Base-by-base conservation (phyloP, 1,140 invertebrate species). In the Solen grandis region DNA sequence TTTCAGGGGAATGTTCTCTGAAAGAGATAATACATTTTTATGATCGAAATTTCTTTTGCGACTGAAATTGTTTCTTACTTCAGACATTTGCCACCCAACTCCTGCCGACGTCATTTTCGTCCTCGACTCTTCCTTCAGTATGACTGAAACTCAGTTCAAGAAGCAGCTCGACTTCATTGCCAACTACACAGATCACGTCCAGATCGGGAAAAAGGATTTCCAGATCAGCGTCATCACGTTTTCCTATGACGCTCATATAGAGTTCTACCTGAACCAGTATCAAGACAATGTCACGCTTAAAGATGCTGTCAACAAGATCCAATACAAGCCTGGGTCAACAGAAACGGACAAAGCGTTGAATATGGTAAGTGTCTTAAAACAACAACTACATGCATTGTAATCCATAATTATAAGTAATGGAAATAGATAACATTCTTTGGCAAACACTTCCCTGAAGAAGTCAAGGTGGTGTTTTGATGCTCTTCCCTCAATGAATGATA, bases 161-260 rank as follows among this genome's bases (percentile, higher is more conserved):
- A 70, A 69, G 54, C 54, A 79, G 29, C 19, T 81, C 1, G 69
- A 62, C n/a, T 81, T 81, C 33, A 54, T 81, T 14, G 33, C 31
- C 35, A 52, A 69, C 29, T 74, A 75, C 19, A 66, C 36, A n/a
- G 36, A 65, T 35, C 19, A 63, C n/a, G 41, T 81, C 31, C 33
- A 27, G 3, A 36, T 81, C 22, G 72, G 79, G 35, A n/a, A 29
- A 33, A 16, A 35, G 22, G 31, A 66, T 36, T 36, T 68, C 19
- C 79, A 73, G 31, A 60, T 81, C 1, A 55, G 70, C 13, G 62
- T 73, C 29, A 41, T 74, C 16, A 75, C 70, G 1, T 81, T 81
- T 55, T 74, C 68, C 0, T 33, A 13, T 29, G n/a, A 75, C 3
- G 79, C 79, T 25, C n/a, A 74, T 25, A 33, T 75, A 16, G 70